Percentiles rank a stretch among this genome's conserved stretches.
Conservation (phyloP, 2,888 invertebrate genomes). For the Rhabditoides inermis region DNA sequence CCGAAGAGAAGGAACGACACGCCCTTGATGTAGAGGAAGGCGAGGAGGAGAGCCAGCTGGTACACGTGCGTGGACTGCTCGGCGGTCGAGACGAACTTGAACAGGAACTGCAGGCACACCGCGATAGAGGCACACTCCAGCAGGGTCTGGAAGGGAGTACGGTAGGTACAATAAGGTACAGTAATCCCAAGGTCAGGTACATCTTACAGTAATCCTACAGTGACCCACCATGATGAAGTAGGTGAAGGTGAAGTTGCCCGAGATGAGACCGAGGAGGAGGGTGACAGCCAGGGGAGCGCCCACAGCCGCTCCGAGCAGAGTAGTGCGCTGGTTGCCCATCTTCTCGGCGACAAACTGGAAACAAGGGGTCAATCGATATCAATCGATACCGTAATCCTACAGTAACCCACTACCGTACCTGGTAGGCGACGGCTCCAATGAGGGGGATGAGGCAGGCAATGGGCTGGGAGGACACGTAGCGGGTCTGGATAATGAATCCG, state of each 20-base stretch:
- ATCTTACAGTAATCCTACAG: too few species aligned
- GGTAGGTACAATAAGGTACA: too few species aligned
- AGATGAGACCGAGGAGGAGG: conserved; percentile 19
- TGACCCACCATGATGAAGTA: conserved; percentile 30
- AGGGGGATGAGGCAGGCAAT: conserved; percentile 27
- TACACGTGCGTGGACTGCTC: conserved; percentile 15
- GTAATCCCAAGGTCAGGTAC: too few species aligned
- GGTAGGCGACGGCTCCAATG: conserved; percentile 20
- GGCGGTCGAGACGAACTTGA: conserved; percentile 20
- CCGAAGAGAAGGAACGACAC: conserved; percentile 19
- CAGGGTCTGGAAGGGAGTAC: too few species aligned
- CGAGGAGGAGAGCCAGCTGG: conserved; percentile 17
- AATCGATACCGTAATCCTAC: too few species aligned
- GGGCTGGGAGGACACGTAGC: conserved; percentile 29
- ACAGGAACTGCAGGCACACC: conserved; percentile 25
- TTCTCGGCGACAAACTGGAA: too few species aligned
- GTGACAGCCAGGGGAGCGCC: conserved; percentile 23
- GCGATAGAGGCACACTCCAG: conserved; percentile 28
- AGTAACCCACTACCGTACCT: too few species aligned
- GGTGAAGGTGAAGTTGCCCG: conserved; percentile 21
- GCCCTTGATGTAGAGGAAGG: conserved; percentile 19
- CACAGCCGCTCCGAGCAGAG: conserved; percentile 22
- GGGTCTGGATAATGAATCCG: conserved; percentile 26
- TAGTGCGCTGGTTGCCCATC: too few species aligned
- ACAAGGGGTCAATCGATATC: too few species aligned